Evolutionary conservation across 30 jellyfish, hydroid and myxozoan species (phyloP).

Genomic region (Pseudorhiza aurosa): DNA sequence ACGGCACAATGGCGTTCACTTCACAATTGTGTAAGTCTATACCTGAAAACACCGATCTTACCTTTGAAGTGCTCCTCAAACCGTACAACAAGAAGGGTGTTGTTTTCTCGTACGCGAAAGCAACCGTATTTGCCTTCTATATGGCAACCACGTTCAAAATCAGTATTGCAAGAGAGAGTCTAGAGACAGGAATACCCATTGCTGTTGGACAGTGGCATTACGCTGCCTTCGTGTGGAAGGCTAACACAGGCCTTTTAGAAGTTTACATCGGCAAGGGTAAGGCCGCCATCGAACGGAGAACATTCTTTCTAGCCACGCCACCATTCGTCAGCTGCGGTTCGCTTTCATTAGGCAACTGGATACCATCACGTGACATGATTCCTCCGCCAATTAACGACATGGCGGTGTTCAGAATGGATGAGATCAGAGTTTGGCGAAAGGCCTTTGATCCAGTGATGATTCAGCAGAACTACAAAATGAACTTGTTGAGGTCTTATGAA

Average conservation of each 20-base stretch:
- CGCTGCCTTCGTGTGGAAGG: conserved; percentile 45
- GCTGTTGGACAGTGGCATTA: conserved; percentile 22
- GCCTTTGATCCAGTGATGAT: conserved; percentile 47
- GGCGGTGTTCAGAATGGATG: conserved; percentile 38
- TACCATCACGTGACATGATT: conserved; percentile 23
- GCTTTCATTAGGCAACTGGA: conserved; percentile 59
- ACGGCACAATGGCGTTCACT: conserved; percentile 46
- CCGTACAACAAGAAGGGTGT: conserved; percentile 42
- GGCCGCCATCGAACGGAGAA: conserved; percentile 19
- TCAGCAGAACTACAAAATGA: conserved; percentile 57
- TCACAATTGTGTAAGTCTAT: conserved; percentile 40
- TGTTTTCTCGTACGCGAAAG: conserved; percentile 37
- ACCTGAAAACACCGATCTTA: conserved; percentile 22
- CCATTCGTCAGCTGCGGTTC: conserved; percentile 53
- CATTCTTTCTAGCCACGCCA: conserved; percentile 2
- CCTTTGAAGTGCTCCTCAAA: conserved; percentile 43
- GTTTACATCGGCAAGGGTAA: background rate
- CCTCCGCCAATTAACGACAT: conserved; percentile 26
- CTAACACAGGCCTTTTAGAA: conserved; percentile 17
- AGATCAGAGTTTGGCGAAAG: conserved; percentile 49
- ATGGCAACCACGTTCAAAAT: conserved; percentile 26
- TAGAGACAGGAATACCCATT: conserved; percentile 35
- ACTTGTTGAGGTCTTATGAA: conserved; percentile 14
- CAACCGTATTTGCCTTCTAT: conserved; percentile 28
- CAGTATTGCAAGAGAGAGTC: conserved; percentile 9